Percentiles rank a stretch among this genome's conserved stretches.
Conservation (phyloP, 2,113 vertebrate species). For the Megaceryle maxima region DNA sequence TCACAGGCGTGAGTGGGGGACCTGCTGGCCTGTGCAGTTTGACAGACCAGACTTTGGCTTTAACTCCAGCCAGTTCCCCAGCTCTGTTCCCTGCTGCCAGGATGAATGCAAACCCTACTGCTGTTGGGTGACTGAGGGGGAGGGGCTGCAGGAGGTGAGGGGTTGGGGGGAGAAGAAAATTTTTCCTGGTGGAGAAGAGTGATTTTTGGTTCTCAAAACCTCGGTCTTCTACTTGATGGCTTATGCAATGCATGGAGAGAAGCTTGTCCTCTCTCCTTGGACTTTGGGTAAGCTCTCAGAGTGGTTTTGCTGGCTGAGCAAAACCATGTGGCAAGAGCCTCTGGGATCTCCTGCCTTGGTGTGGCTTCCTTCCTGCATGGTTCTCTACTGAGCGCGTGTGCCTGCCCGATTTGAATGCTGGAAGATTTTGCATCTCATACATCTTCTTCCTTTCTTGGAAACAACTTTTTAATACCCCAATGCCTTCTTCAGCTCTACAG, state of each 20-base stretch:
- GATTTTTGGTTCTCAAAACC: not conserved
- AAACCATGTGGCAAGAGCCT: not conserved
- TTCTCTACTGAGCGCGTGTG: not conserved
- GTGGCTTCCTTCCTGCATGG: not conserved
- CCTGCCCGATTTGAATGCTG: not conserved
- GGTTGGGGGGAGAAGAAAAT: not conserved
- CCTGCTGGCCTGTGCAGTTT: not conserved
- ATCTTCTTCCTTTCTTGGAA: not conserved
- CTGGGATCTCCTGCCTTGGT: not conserved
- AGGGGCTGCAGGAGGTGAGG: not conserved
- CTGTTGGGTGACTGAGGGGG: not conserved
- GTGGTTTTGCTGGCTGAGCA: not conserved
- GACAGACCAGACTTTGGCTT: not conserved
- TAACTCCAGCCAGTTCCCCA: not conserved
- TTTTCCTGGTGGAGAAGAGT: not conserved
- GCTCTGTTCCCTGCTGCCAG: not conserved
- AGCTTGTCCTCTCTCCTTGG: not conserved
- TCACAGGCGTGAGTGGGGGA: not conserved
- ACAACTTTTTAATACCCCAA: not conserved
- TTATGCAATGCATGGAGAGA: not conserved
- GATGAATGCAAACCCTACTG: not conserved
- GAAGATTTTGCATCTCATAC: not conserved
- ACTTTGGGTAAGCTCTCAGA: not conserved
- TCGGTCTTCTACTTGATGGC: not conserved
- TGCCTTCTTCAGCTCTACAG: not conserved